Conservation (phyloP, 2,797 vertebrate genomes). For the Sebastes iracundus region DNA sequence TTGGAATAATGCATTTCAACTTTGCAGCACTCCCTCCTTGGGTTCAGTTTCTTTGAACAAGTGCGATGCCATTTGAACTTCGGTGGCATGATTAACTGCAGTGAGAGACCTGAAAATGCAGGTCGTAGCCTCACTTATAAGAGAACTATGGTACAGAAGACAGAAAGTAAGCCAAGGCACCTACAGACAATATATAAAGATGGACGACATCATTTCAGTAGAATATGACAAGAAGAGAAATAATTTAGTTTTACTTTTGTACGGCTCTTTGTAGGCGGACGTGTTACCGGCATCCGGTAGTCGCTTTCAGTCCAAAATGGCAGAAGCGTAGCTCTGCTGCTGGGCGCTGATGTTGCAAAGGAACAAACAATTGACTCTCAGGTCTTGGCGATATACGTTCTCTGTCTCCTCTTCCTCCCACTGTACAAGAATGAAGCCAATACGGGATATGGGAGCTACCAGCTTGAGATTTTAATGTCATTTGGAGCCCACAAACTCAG, state of each 20-base stretch:
- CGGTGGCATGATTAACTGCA: slow-evolving; percentile 19
- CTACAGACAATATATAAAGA: not conserved
- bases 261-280: too few species aligned
- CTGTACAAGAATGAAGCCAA: not conserved
- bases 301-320: too few species aligned
- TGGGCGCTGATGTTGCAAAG: too few species aligned
- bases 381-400: too few species aligned
- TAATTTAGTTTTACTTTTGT: too few species aligned
- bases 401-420: not conserved
- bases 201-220: not conserved
- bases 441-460: not conserved
- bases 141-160: not conserved
- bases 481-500: not conserved
- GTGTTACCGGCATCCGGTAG: too few species aligned
- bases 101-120: slow-evolving; percentile 13
- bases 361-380: too few species aligned
- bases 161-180: not conserved
- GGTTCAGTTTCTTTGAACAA: not conserved
- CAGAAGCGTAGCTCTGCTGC: too few species aligned
- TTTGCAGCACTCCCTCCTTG: not conserved
- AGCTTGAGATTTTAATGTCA: not conserved
- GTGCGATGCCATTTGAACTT: slow-evolving; percentile 10
- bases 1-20: not conserved
- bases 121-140: not conserved
- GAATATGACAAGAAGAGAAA: too few species aligned